phyloP scores from a whole-genome alignment of 2,113 vertebrate genomes.

The Xiphorhynchus elegans region DNA sequence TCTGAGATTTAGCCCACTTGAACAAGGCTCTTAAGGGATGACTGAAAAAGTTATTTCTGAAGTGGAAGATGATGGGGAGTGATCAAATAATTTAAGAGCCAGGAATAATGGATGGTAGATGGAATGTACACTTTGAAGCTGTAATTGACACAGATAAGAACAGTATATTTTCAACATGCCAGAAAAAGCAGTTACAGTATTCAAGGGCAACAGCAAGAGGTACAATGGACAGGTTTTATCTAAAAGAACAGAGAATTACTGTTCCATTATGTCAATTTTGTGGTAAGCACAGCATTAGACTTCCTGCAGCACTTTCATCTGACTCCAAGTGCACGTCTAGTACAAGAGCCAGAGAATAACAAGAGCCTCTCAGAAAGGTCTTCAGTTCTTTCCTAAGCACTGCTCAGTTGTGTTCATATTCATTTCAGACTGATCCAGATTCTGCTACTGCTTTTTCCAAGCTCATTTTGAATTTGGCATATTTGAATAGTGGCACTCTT shows the following conservation, averaged over 20 bases:
- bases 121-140: slow-evolving; percentile 35
- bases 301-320: slow-evolving; percentile 38
- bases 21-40: neutral
- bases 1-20: neutral
- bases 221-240: slow-evolving; percentile 49
- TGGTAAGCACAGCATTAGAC: neutral
- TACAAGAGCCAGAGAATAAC: neutral
- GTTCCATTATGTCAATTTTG: slow-evolving; percentile 49
- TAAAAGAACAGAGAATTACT: slow-evolving; percentile 40
- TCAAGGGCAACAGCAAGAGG: neutral
- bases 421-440: neutral
- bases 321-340: neutral
- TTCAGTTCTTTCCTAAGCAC: neutral
- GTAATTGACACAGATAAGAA: slow-evolving; percentile 29
- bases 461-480: neutral
- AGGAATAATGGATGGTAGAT: neutral
- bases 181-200: slow-evolving; percentile 18
- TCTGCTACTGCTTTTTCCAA: neutral
- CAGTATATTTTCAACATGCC: slow-evolving; percentile 12
- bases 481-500: neutral
- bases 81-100: slow-evolving; percentile 6
- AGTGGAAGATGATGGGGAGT: neutral
- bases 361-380: neutral
- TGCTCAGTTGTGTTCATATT: neutral
- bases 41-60: neutral